Base-by-base conservation (phyloP, 2,797 vertebrate species). In the Takifugu ocellatus region DNA sequence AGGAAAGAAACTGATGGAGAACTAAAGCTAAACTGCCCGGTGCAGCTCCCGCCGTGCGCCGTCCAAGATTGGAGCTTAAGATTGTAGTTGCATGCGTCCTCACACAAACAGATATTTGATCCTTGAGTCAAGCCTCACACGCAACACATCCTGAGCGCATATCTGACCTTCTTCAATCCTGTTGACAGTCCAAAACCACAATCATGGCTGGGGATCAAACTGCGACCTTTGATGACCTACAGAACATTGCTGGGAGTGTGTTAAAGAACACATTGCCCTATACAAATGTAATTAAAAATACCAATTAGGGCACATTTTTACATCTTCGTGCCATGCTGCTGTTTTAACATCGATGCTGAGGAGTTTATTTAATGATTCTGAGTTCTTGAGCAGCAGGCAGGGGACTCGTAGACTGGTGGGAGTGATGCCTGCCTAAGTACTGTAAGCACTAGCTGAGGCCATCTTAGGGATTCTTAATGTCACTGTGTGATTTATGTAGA, bases 401-500 rank as follows among this genome's bases (percentile, higher is more conserved):
- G 64, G 49, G 61, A 75, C 52, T 48, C 53, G 9, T 57, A 52
- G 58, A 68, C 51, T 42, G 17, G 46, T 2, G 3, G 10, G 27
- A 27, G 24, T 49, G 50, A 66, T 29, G 39, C 51, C 2, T 53
- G 47, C 33, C 50, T 61, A 49, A 48, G 24, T 49, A 36, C 70
- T 69, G 46, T 79, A 84, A 87, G 78, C 69, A 74, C 67, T 66
- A 67, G 64, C 63, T 63, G 77, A 84, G 74, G 80, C 83, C 84
- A 84, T 89, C 79, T 87, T 82, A 84, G 68, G 66, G 50, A 75
- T 84, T 68, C 73, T 83, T 87, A 81, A 80, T 88, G 84, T 85
- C 80, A 85, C 73, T 0, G 39, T 78, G 77, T 85, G 85, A 90
- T 88, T 86, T 84, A 87, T 85, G 69, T 74, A 65, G 84, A 87